phyloP scores from a whole-genome alignment of 2,888 invertebrate species.

The Bruchidius siliquastri region DNA sequence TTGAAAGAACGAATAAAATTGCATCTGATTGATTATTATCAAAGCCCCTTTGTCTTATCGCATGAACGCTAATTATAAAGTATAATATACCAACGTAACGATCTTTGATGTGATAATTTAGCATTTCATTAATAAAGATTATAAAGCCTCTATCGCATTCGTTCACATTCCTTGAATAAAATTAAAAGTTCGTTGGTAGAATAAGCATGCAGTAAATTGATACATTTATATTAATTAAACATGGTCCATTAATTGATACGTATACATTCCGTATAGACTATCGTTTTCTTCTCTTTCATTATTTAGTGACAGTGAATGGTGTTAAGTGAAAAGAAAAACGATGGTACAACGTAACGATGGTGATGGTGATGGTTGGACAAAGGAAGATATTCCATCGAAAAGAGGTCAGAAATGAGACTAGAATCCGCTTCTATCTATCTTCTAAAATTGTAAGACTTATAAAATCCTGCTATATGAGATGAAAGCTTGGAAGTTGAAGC shows the following conservation, averaged over 20 bases:
- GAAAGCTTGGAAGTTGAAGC: too few relatives aligned
- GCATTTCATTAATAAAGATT: not conserved
- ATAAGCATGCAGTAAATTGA: not conserved
- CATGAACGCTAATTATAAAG: not conserved
- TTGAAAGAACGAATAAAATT: not conserved
- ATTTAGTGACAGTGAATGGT: too few relatives aligned
- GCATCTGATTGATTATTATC: not conserved
- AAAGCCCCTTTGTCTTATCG: not conserved
- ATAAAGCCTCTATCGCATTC: not conserved
- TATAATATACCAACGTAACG: not conserved
- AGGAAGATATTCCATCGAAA: too few relatives aligned
- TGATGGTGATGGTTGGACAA: too few relatives aligned
- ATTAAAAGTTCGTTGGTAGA: not conserved
- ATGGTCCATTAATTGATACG: not conserved
- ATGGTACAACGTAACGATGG: too few relatives aligned
- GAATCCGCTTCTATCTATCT: too few relatives aligned
- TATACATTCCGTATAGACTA: not conserved
- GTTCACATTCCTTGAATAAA: not conserved
- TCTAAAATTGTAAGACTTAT: too few relatives aligned
- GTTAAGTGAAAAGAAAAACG: too few relatives aligned
- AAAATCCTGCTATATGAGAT: too few relatives aligned
- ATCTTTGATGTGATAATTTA: not conserved
- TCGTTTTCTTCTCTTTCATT: not conserved
- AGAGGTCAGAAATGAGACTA: too few relatives aligned
- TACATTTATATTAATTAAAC: not conserved